Percentiles rank a stretch among this genome's conserved stretches.
Conservation (phyloP, 2,888 invertebrate species). For the Apantesis nais region DNA sequence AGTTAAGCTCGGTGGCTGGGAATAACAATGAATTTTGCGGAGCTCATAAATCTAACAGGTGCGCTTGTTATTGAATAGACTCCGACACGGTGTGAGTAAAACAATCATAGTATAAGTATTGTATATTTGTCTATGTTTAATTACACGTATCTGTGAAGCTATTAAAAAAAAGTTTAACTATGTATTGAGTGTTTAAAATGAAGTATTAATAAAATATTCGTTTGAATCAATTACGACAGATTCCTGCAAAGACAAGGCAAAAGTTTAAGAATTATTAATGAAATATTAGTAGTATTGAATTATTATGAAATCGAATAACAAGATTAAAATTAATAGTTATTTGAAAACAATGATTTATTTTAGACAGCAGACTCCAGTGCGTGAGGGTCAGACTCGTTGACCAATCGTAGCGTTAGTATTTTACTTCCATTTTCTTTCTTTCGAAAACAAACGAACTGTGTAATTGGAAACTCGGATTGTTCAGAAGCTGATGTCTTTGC, state of each 20-base stretch:
- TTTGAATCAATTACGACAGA: too few relatives aligned
- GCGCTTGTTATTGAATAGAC: slow-evolving; percentile 76
- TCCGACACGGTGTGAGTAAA: slow-evolving; percentile 66
- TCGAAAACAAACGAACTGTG: slow-evolving; percentile 78
- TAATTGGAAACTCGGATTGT: slow-evolving; percentile 73
- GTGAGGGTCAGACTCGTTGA: slow-evolving; percentile 13
- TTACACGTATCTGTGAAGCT: background rate
- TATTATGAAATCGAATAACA: too few relatives aligned
- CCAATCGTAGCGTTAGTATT: slow-evolving; percentile 60
- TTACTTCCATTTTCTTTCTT: slow-evolving; percentile 75
- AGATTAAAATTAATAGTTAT: background rate
- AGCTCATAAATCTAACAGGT: slow-evolving; percentile 77
- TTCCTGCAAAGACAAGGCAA: too few relatives aligned
- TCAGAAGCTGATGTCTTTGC: slow-evolving; percentile 62
- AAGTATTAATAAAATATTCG: background rate
- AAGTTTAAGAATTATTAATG: too few relatives aligned
- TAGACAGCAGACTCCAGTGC: background rate
- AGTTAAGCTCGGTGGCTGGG: slow-evolving; percentile 68
- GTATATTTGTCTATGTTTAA: slow-evolving; percentile 57
- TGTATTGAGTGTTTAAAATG: background rate
- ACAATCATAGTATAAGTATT: slow-evolving; percentile 65
- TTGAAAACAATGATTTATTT: background rate
- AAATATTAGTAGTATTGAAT: too few relatives aligned
- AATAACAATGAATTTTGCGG: slow-evolving; percentile 77
- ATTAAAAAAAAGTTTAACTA: background rate